Percentiles rank a stretch among this genome's conserved stretches.
phyloP scores from a whole-genome alignment of 2,888 invertebrate genomes.

The Hirtodrosophila trivittata region DNA sequence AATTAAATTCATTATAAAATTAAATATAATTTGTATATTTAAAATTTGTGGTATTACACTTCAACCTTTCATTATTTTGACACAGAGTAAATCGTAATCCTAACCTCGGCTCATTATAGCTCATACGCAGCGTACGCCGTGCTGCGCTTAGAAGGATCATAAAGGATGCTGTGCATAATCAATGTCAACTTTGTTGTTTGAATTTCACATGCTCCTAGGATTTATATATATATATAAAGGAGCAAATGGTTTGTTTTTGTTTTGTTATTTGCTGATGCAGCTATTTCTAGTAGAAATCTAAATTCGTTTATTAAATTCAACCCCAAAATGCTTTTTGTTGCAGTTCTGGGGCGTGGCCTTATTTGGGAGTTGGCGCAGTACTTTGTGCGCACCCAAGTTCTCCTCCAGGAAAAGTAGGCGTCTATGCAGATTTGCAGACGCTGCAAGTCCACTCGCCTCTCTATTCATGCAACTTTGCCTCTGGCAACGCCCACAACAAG shows the following conservation, averaged over 20 bases:
- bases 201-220: constrained; percentile 12
- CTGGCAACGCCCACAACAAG: constrained; percentile 69
- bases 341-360: constrained; percentile 62
- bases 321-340: constrained; percentile 47
- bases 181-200: constrained; percentile 68
- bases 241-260: background rate
- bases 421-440: constrained; percentile 78
- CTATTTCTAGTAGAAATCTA: constrained; percentile 28
- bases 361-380: constrained; percentile 46
- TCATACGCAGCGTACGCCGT: too few relatives aligned
- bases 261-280: constrained; percentile 15
- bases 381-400: constrained; percentile 66
- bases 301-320: constrained; percentile 62
- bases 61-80: too few relatives aligned
- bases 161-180: constrained; percentile 35
- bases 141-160: too few relatives aligned
- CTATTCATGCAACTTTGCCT: constrained; percentile 29
- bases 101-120: too few relatives aligned
- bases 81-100: too few relatives aligned
- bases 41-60: too few relatives aligned
- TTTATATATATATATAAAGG: background rate
- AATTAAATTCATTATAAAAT: too few relatives aligned
- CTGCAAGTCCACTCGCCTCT: constrained; percentile 56
- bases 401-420: constrained; percentile 61
- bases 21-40: too few relatives aligned